These are phyloP conservation scores for Frieseomelitta varia DNA, from an alignment of 1,140 invertebrate species.

Conservation along the genomic window DNA sequence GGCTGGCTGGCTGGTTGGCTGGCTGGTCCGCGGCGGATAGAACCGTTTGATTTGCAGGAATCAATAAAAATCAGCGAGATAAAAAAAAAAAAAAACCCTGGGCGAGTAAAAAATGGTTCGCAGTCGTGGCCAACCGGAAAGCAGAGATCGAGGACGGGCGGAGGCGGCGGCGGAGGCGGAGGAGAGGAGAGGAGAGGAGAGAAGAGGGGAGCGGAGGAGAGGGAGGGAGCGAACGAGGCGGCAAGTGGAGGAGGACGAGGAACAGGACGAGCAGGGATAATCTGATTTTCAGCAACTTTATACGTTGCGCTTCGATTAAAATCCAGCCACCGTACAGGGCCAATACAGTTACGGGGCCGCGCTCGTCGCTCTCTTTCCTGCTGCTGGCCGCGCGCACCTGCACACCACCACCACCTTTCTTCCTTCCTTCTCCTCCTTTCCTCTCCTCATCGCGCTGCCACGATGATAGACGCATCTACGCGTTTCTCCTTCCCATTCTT, in stretches of 20 bases:
- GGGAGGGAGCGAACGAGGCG: slow-evolving; percentile 7
- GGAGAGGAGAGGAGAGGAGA: slow-evolving; percentile 48
- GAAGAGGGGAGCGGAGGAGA: slow-evolving; percentile 34
- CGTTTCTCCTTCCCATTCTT: background rate
- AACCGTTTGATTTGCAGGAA: slow-evolving; percentile 58
- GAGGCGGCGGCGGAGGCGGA: background rate
- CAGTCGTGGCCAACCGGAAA: slow-evolving; percentile 50
- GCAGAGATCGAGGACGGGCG: slow-evolving; percentile 34
- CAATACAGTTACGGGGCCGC: slow-evolving; percentile 74
- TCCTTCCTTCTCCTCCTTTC: background rate
- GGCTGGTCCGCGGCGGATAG: slow-evolving; percentile 1
- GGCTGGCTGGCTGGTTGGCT: background rate
- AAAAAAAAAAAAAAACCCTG: slow-evolving; percentile 62
- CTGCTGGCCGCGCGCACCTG: background rate
- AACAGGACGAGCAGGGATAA: slow-evolving; percentile 72
- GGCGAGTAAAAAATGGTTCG: slow-evolving; percentile 57
- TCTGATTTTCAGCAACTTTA: slow-evolving; percentile 81
- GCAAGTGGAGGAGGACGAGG: slow-evolving; percentile 43
- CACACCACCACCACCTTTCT: background rate
- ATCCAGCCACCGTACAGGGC: slow-evolving; percentile 77
- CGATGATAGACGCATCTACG: background rate
- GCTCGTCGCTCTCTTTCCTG: slow-evolving; percentile 39
- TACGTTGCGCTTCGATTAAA: slow-evolving; percentile 81
- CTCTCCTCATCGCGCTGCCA: too few relatives aligned
- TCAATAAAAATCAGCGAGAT: slow-evolving; percentile 67